These are phyloP conservation scores for Hemicordylus capensis DNA, from an alignment of 2,113 vertebrate species.

Conservation along the genomic window DNA sequence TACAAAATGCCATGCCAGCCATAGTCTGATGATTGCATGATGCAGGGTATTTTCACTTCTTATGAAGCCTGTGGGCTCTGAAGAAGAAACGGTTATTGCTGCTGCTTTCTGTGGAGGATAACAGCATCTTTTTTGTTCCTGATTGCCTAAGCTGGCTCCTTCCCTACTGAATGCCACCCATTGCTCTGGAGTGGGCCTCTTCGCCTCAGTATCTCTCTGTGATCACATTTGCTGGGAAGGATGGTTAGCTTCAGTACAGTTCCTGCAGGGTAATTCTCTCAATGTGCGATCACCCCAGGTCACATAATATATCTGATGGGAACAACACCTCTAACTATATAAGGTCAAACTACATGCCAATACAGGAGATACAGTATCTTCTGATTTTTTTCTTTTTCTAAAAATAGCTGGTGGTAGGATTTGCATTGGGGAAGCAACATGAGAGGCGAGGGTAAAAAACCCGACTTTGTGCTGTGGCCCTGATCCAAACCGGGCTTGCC, in stretches of 20 bases:
- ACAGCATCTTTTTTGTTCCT: background rate
- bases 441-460: no score
- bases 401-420: no score
- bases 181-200: background rate
- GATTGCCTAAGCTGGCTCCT: background rate
- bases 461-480: no score
- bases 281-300: background rate
- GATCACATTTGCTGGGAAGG: background rate
- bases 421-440: no score
- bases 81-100: background rate
- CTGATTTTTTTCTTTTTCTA: no score
- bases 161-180: background rate
- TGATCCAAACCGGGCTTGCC: no score
- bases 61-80: background rate
- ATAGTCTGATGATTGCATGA: background rate
- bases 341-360: no score
- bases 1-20: background rate
- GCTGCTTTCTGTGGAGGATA: background rate
- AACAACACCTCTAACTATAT: background rate
- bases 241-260: background rate
- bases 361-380: no score
- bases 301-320: background rate
- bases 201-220: background rate
- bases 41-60: background rate
- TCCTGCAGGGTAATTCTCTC: background rate